Base-by-base conservation (phyloP, 1,140 invertebrate genomes). In the Heliothis subflexa region DNA sequence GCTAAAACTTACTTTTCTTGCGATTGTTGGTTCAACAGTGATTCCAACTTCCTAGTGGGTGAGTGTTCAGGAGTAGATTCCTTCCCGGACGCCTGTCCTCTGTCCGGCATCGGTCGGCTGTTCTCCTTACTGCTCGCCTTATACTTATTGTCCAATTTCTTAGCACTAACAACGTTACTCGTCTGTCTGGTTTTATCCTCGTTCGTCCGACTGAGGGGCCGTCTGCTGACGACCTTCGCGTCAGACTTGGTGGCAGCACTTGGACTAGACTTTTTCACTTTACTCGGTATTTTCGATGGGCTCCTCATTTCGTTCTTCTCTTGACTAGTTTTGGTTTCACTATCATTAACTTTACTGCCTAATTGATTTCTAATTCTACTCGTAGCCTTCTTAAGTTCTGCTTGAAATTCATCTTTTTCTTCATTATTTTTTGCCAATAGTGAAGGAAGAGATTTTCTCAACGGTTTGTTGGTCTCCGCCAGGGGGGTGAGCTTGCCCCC, bases 381-480 rank as follows among this genome's bases (percentile, higher is more conserved):
- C 59, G 96, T 96, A 25, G 95, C 96, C 86, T 96, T 96, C 89
- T 96, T 95, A 40, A 97, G 89, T 90, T 97, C 96, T 28, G 95
- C 95, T 91, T 96, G 95, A 91, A 97, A 97, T 91, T 97, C 96
- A 62, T 96, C 96, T 81, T 96, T 96, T 88, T 95, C 96, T 88
- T 96, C 94, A 88, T 95, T 96, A 83, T 95, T 94, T 82, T 95
- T 95, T 25, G 93, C 79, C 83, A 95, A 92, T 91, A 95, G 92
- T 81, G 95, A 91, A 84, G 95, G 95, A 92, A 94, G 94, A 91
- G 91, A 95, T 94, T 93, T 94, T 89, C 92, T 92, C 78, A 94
- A 87, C 84, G 91, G 91, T 82, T 91, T 87, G 70, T 85, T 90
- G 61, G 83, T 90, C 16, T 87, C 84, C 66, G 88, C 85, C 70